Conservation (phyloP, 1,140 invertebrate genomes). For the Phymorhynchus buccinoides region DNA sequence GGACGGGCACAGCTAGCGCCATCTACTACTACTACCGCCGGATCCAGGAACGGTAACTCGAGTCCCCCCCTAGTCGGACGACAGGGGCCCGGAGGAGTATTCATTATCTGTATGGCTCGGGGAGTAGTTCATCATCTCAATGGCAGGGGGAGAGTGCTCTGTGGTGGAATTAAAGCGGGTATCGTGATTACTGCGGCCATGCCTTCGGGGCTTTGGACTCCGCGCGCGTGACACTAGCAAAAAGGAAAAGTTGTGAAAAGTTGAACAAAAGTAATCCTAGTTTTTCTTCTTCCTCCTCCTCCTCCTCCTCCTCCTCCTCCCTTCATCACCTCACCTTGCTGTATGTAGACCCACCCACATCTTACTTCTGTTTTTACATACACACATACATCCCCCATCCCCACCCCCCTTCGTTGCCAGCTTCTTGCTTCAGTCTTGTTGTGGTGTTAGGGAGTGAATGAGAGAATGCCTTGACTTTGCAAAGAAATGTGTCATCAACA, state of each 20-base stretch:
- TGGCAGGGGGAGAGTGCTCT: conserved; percentile 8
- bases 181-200: conserved; percentile 14
- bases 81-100: conserved; percentile 5
- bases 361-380: too few relatives aligned
- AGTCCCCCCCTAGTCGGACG: conserved; percentile 28
- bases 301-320: not conserved
- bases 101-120: conserved; percentile 17
- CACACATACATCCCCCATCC: too few relatives aligned
- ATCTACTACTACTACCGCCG: too few relatives aligned
- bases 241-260: conserved; percentile 31
- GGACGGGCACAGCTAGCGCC: not conserved
- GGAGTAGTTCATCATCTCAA: conserved; percentile 30
- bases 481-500: too few relatives aligned
- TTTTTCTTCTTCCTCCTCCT: not conserved
- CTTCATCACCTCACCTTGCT: too few relatives aligned
- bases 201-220: not conserved
- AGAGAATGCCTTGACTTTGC: too few relatives aligned
- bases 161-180: conserved; percentile 31
- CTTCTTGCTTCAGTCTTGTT: too few relatives aligned
- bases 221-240: conserved; percentile 23
- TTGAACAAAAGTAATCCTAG: conserved; percentile 17
- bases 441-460: too few relatives aligned
- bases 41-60: conserved; percentile 22
- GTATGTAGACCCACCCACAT: too few relatives aligned
- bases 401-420: too few relatives aligned